Conservation (phyloP, 2,113 vertebrate species). For the Hiodon tergisus region DNA sequence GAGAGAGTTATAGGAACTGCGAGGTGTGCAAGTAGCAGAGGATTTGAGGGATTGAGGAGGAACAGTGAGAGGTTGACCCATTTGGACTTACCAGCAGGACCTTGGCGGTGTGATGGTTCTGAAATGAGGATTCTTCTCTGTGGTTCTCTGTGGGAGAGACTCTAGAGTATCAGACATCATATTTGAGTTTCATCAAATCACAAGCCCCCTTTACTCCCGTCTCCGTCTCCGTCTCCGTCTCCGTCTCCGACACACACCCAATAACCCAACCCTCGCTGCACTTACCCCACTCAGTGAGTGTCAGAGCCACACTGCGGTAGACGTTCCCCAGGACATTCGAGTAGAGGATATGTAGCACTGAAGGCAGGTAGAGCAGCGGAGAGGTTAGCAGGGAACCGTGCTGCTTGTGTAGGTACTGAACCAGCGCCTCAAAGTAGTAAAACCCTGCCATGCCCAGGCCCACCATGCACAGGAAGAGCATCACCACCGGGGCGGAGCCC, state of each 20-base stretch:
- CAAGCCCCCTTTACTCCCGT: neutral
- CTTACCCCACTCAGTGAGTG: conserved; percentile 69
- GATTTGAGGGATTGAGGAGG: neutral
- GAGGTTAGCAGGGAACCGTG: conserved; percentile 49
- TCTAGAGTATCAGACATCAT: conserved; percentile 10
- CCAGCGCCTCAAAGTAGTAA: conserved; percentile 60
- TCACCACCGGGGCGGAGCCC: conserved; percentile 64
- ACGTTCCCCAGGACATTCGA: conserved; percentile 58
- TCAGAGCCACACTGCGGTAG: conserved; percentile 55
- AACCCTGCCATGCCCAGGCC: conserved; percentile 62
- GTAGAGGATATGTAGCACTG: conserved; percentile 63
- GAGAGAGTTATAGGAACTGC: too few species aligned
- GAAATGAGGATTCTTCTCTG: conserved; percentile 64
- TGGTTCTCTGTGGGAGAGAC: conserved; percentile 64
- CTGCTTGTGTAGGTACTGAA: conserved; percentile 44
- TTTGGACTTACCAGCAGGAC: conserved; percentile 63
- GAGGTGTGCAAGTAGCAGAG: neutral
- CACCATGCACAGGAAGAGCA: conserved; percentile 62
- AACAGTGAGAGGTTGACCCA: conserved; percentile 2
- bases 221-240: neutral
- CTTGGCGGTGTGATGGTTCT: conserved; percentile 68
- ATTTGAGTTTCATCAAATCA: neutral
- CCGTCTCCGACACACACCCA: neutral
- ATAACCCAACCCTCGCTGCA: too few species aligned
- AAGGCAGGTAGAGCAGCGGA: conserved; percentile 57